These are phyloP conservation scores for Stomatorhinus ivindoensis DNA, from an alignment of 2,113 vertebrate species.

Conservation along the genomic window DNA sequence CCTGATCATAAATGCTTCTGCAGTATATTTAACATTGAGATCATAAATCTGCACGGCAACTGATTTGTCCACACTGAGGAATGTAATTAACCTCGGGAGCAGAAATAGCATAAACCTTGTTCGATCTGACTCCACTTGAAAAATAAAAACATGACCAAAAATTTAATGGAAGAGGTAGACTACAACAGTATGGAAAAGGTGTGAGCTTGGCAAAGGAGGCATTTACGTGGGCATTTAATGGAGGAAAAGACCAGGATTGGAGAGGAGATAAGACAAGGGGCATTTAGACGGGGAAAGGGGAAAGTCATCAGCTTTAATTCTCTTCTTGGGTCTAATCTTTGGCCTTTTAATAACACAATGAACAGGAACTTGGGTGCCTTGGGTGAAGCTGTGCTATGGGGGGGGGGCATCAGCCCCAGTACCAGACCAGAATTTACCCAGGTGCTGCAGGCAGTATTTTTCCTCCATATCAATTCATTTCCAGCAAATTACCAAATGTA, in stretches of 20 bases:
- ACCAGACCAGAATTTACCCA: neutral
- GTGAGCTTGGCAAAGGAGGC: neutral
- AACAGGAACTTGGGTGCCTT: neutral
- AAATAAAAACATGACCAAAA: neutral
- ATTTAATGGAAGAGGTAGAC: neutral
- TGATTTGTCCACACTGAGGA: neutral
- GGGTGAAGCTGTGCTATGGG: neutral
- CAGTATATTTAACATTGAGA: neutral
- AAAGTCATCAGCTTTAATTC: neutral
- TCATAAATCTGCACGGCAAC: neutral
- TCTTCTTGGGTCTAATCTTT: neutral
- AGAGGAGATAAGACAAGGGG: neutral
- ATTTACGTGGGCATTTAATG: neutral
- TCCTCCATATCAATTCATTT: neutral
- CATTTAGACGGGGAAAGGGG: neutral
- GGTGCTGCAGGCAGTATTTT: neutral
- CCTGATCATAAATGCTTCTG: neutral
- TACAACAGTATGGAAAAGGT: neutral
- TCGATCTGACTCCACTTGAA: neutral
- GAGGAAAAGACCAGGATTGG: neutral
- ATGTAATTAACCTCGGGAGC: neutral
- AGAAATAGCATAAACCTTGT: neutral
- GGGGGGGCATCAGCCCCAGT: neutral
- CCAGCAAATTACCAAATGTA: neutral
- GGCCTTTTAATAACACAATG: neutral